These are phyloP conservation scores for Halcyon smyrnensis DNA, from an alignment of 2,797 vertebrate species.

Conservation along the genomic window DNA sequence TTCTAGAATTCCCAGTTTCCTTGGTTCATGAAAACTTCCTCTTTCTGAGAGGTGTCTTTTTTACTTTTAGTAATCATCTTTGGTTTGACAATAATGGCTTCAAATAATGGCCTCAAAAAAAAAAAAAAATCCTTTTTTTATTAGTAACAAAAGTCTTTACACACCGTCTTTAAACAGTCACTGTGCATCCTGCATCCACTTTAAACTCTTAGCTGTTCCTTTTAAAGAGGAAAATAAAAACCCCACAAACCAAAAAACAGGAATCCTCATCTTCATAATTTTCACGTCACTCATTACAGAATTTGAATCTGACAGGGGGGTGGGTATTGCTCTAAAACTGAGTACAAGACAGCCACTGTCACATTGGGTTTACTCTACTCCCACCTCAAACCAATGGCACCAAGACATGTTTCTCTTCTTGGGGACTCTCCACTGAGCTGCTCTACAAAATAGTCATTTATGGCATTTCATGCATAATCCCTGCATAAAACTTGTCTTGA, in stretches of 20 bases:
- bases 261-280: background rate
- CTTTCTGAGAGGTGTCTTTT: background rate
- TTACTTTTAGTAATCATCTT: background rate
- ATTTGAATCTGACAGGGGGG: background rate
- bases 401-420: background rate
- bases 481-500: background rate
- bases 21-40: background rate
- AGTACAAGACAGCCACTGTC: background rate
- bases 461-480: background rate
- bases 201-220: background rate
- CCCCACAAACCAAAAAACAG: background rate
- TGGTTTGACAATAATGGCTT: background rate
- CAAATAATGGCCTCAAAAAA: background rate
- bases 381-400: background rate
- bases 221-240: background rate
- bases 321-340: background rate
- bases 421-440: background rate
- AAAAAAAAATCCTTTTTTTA: background rate
- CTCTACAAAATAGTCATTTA: background rate
- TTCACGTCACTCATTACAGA: background rate
- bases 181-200: accelerated
- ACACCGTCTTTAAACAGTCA: background rate
- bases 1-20: background rate
- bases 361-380: background rate
- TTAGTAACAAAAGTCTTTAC: background rate